A percentile compares a stretch with the other conserved stretches of the same genome.
These are phyloP conservation scores for Campoletis raptor DNA, from an alignment of 2,888 invertebrate genomes.

Conservation along the genomic window DNA sequence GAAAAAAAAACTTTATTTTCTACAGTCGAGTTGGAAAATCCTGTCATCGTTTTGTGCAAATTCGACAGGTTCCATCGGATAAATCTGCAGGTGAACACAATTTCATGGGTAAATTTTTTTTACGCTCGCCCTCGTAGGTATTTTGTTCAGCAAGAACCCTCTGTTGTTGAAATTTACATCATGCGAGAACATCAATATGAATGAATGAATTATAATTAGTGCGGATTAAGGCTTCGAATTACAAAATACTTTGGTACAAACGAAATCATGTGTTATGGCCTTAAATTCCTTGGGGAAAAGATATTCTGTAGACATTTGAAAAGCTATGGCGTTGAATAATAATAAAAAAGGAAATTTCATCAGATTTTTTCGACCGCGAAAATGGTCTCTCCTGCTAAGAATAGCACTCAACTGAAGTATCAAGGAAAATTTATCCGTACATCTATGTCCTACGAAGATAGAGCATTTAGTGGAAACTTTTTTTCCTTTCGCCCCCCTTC, in stretches of 20 bases:
- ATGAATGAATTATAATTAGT: too few species aligned
- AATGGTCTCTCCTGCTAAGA: not conserved
- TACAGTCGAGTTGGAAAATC: not conserved
- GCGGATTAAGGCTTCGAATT: too few species aligned
- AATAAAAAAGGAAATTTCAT: not conserved
- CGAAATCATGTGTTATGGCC: not conserved
- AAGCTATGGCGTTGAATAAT: not conserved
- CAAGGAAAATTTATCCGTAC: not conserved
- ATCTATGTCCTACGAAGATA: not conserved
- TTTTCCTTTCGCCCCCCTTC: not conserved
- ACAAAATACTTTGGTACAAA: not conserved
- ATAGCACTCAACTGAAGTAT: constrained; percentile 16
- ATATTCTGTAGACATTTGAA: not conserved
- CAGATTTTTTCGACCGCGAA: not conserved
- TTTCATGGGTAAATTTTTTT: not conserved
- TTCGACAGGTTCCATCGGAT: not conserved
- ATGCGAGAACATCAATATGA: not conserved
- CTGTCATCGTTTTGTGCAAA: not conserved
- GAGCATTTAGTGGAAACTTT: constrained; percentile 9
- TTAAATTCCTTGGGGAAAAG: not conserved
- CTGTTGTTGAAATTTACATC: not conserved
- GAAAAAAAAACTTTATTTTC: not conserved
- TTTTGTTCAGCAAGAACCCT: not conserved
- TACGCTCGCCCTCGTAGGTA: not conserved
- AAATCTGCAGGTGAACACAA: not conserved